These are phyloP conservation scores for Odontophorus gujanensis DNA, from an alignment of 2,113 vertebrate species.

Conservation along the genomic window DNA sequence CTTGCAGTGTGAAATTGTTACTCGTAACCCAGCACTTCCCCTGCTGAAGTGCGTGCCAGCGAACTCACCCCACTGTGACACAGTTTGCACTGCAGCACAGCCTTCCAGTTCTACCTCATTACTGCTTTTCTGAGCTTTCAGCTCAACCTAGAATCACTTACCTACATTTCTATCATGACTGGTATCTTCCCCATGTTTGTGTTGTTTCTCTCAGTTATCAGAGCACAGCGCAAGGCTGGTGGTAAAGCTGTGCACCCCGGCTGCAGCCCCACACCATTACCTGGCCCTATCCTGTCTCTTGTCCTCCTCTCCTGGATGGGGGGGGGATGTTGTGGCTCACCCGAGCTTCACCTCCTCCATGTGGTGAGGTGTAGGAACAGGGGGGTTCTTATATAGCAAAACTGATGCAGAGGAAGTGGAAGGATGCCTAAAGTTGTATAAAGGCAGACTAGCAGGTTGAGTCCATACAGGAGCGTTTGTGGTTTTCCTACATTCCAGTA, in stretches of 20 bases:
- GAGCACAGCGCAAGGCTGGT: too few relatives aligned
- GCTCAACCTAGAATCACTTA: background rate
- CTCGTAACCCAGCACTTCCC: background rate
- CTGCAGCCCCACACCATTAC: background rate
- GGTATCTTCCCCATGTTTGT: background rate
- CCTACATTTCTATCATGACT: background rate
- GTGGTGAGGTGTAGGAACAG: background rate
- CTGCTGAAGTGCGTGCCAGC: rapidly evolving
- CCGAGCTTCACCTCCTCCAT: too few relatives aligned
- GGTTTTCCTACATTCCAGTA: background rate
- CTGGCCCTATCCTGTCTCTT: background rate
- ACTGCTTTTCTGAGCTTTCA: background rate
- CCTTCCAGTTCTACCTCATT: background rate
- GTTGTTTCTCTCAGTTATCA: background rate
- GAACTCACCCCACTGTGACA: background rate
- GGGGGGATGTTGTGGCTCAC: too few relatives aligned
- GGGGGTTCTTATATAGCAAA: background rate
- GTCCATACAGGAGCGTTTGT: background rate
- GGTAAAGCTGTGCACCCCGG: too few relatives aligned
- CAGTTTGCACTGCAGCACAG: background rate
- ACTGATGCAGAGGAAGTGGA: background rate
- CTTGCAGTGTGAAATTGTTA: rapidly evolving
- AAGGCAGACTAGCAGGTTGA: background rate
- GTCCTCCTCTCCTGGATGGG: background rate
- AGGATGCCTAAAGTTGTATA: background rate